Conservation (phyloP, 2,888 invertebrate species). For the Acronicta alni region DNA sequence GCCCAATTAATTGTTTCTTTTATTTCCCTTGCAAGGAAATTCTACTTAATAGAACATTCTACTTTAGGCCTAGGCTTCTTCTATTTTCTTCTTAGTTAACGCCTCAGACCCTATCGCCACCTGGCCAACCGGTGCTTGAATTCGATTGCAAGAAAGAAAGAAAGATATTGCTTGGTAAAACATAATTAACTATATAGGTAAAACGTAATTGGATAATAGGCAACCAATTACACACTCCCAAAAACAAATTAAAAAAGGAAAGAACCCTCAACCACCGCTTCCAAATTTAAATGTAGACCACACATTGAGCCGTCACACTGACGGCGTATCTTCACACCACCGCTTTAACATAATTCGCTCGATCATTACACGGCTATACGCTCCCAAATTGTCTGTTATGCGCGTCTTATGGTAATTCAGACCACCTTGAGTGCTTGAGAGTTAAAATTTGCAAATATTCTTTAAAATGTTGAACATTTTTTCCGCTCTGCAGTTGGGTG, state of each 20-base stretch:
- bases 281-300: slow-evolving; percentile 52
- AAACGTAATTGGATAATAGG: neutral
- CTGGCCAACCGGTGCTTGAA: too few species aligned
- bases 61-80: too few species aligned
- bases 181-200: too few species aligned
- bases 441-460: slow-evolving; percentile 38
- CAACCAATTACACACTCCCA: neutral
- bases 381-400: slow-evolving; percentile 50
- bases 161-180: too few species aligned
- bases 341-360: slow-evolving; percentile 47
- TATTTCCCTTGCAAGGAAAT: too few species aligned
- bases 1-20: too few species aligned
- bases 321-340: slow-evolving; percentile 50
- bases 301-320: slow-evolving; percentile 44
- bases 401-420: slow-evolving; percentile 55
- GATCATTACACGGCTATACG: slow-evolving; percentile 57
- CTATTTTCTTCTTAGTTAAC: too few species aligned
- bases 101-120: too few species aligned
- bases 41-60: too few species aligned
- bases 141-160: too few species aligned
- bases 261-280: slow-evolving; percentile 19
- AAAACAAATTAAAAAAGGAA: slow-evolving; percentile 1
- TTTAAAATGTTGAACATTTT: slow-evolving; percentile 17
- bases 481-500: neutral
- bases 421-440: slow-evolving; percentile 44